Evolutionary conservation across 2,113 vertebrate genomes (phyloP).

Genomic region (Amphiprion percula): DNA sequence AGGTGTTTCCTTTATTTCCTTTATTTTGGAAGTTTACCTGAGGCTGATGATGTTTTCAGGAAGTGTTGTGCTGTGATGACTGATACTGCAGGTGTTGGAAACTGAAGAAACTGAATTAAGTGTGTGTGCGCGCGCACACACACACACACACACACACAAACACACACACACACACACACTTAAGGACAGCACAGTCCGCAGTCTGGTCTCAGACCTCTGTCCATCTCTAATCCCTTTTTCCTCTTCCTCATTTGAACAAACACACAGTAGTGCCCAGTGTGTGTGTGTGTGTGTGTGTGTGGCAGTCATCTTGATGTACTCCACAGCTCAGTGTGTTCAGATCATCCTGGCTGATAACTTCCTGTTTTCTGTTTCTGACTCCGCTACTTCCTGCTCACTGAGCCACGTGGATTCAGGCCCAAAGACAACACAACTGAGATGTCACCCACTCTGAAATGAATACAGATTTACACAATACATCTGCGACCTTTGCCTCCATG

Average conservation of each 20-base stretch:
- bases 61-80: conserved; percentile 59
- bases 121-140: neutral
- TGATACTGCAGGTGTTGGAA: conserved; percentile 58
- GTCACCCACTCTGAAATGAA: conserved; percentile 19
- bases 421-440: conserved; percentile 49
- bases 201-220: conserved; percentile 53
- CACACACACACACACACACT: conserved; percentile 15
- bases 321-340: conserved; percentile 75
- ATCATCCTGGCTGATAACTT: conserved; percentile 83
- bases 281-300: conserved; percentile 12
- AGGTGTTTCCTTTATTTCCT: conserved; percentile 75
- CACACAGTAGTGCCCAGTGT: conserved; percentile 40
- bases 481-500: conserved; percentile 12
- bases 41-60: conserved; percentile 60
- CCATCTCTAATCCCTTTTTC: conserved; percentile 52
- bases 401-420: conserved; percentile 53
- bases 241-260: conserved; percentile 47
- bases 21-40: conserved; percentile 68
- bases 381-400: conserved; percentile 69
- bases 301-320: conserved; percentile 80
- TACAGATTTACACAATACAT: conserved; percentile 16
- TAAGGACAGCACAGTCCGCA: neutral
- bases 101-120: neutral
- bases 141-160: neutral
- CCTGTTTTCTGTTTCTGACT: conserved; percentile 82